Base-by-base conservation (phyloP, 2,113 vertebrate species). In the Trichomycterus rosablanca region DNA sequence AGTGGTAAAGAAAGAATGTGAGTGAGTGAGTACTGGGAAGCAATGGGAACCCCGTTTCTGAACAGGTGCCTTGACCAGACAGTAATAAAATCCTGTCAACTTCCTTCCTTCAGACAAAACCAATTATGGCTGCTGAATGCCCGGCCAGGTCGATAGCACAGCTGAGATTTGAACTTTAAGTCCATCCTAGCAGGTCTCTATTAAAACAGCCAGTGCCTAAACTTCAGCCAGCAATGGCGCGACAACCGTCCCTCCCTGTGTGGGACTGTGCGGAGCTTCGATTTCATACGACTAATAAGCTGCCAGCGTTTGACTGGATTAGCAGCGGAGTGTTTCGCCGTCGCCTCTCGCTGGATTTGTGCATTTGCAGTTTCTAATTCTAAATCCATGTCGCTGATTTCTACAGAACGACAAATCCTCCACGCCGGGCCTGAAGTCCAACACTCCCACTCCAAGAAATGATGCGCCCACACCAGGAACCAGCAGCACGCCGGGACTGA, bases 401-500 rank as follows among this genome's bases (percentile, higher is more conserved):
- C 19, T 50, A 12, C 86, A 98, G 94, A 97, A 95, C 0, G 95
- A 98, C 84, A 98, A 98, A 75, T 95, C 95, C 3, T 95, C 92
- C 2, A 97, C 93, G 3, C 95, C 95, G 0, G 93, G 92, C 65
- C 89, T 96, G 71, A 98, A 98, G 78, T 97, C 95, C 26, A 97
- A 92, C 84, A 97, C 94, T 22, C 95, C 95, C 5, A 96, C 94
- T 1, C 94, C 93, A 0, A 85, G 92, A 61, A 97, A 92, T 0
- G 94, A 97, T 0, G 92, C 91, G 51, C 93, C 95, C 0, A 97
- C 93, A 70, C 95, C 95, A 0, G 95, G 95, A 80, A 97, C 95
- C 26, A 97, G 93, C 80, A 93, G 89, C 55, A 96, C 93, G 42
- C 94, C 94, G 0, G 94, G 95, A 70, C 91, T 98, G 71, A 81